Base-by-base conservation (phyloP, 2,113 vertebrate species). In the Synodontis membranacea region DNA sequence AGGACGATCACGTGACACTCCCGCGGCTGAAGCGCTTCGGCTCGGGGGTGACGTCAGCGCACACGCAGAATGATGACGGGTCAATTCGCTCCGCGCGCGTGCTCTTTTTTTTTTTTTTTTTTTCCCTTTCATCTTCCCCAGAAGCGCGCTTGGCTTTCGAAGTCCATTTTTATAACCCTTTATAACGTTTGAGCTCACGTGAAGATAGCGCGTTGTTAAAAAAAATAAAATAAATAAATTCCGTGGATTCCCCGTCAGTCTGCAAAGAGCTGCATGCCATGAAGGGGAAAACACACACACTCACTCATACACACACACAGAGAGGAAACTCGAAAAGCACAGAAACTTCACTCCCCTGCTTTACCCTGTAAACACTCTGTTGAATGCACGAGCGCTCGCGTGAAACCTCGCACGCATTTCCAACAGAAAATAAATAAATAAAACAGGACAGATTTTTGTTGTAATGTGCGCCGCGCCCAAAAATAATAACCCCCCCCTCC, bases 11-110 rank as follows among this genome's bases (percentile, higher is more conserved):
- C 5, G 42, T 75, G 72, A 4, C 25, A 76, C 7, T 12, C 48
- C 19, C 72, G 17, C 28, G 72, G 72, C 72, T 14, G 17, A 46
- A 12, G 19, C 64, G 7, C 62, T 34, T 66, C 64, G 23, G 7
- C 68, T 72, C 21, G 19, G 11, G 37, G 19, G 8, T 79, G 76
- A 79, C 76, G 50, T 79, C 75, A 79, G 12, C 17, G 37, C 64
- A 7, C 28, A 66, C 9, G 76, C 19, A 48, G 9, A 90, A 31
- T 62, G 88, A 86, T 90, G 88, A 90, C 88, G 88, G 84, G 88
- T 84, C 89, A 84, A 23, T 88, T 21, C 42, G 19, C 31, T 23
- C 1, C 14, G 50, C 76, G 76, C 48, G 50, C 76, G 74, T n/a
- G n/a, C n/a, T n/a, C n/a, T n/a, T n/a, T n/a, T n/a, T n/a, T n/a